These are phyloP conservation scores for Perca flavescens DNA, from an alignment of 2,113 vertebrate genomes.

Conservation along the genomic window DNA sequence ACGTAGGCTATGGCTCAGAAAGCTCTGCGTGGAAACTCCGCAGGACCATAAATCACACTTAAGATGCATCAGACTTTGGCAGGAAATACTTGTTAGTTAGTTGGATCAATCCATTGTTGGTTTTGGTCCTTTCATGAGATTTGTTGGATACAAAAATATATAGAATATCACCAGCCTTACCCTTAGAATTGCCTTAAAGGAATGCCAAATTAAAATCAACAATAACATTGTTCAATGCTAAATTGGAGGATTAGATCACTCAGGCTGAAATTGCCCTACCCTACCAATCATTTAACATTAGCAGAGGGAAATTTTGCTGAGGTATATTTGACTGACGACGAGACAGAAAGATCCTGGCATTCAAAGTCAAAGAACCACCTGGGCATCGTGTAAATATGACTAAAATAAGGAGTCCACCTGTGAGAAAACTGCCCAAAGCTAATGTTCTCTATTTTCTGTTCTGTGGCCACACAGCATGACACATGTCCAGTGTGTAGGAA, in stretches of 20 bases:
- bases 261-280: not conserved
- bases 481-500: constrained; percentile 98
- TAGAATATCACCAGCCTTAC: not conserved
- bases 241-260: not conserved
- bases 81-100: not conserved
- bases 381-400: not conserved
- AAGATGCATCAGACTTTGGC: not conserved
- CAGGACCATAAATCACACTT: too few species aligned
- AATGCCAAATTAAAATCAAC: too few species aligned
- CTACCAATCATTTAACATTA: constrained; percentile 1
- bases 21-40: too few species aligned
- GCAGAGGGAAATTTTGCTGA: not conserved
- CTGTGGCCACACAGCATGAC: constrained; percentile 89
- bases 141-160: not conserved
- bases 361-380: not conserved
- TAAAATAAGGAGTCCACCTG: not conserved
- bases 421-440: constrained; percentile 10
- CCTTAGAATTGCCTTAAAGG: not conserved
- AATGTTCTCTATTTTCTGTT: constrained; percentile 31
- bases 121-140: not conserved
- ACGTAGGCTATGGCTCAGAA: too few species aligned
- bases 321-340: not conserved
- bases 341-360: not conserved
- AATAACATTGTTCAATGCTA: not conserved
- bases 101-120: not conserved